Conservation (phyloP, 2,113 vertebrate genomes). For the Rhinichthys klamathensis region DNA sequence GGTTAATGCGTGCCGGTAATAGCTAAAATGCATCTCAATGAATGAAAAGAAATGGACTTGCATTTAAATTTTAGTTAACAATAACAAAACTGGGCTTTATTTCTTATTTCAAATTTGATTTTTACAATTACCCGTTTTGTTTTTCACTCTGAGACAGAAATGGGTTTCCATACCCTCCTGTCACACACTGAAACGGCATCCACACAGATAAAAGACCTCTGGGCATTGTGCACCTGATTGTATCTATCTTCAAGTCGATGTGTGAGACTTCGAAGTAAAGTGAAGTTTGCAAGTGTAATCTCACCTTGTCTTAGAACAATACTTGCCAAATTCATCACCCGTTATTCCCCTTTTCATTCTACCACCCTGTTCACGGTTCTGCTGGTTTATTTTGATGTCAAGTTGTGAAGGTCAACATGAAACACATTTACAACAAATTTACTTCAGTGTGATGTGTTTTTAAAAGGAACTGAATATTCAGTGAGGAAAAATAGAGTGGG, state of each 20-base stretch:
- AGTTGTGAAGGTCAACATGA: background rate
- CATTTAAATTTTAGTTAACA: background rate
- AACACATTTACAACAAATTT: background rate
- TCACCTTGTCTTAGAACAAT: background rate
- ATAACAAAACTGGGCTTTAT: background rate
- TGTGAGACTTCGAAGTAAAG: background rate
- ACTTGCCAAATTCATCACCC: constrained; percentile 1
- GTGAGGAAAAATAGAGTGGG: background rate
- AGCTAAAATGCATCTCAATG: background rate
- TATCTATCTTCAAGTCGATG: constrained; percentile 2
- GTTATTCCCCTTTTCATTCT: background rate
- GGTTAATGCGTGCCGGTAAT: too few relatives aligned
- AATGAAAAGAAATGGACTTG: background rate
- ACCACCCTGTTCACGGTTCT: too few relatives aligned
- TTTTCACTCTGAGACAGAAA: background rate
- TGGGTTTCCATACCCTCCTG: background rate
- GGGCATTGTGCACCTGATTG: background rate
- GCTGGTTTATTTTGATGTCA: background rate
- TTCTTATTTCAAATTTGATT: background rate
- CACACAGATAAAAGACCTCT: background rate
- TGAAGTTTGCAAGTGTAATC: constrained; percentile 3
- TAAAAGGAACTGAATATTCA: background rate
- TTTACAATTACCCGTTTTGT: background rate
- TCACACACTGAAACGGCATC: constrained; percentile 44
- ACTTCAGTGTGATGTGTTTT: background rate